Conservation (phyloP, 2,797 vertebrate species). For the Cossypha dichroa region DNA sequence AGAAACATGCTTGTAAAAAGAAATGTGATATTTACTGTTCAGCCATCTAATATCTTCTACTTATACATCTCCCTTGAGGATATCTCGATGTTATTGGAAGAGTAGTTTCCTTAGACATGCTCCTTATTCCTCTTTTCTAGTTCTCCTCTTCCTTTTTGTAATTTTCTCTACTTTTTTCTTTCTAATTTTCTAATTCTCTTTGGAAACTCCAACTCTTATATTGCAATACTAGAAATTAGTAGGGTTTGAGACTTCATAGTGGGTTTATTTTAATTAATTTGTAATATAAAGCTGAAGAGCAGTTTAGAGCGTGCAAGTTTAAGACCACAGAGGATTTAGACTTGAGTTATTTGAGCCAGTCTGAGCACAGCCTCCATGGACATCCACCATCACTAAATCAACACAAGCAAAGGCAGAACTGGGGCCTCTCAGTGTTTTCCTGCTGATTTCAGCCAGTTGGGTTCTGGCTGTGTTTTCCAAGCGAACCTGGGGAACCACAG, state of each 20-base stretch:
- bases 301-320: neutral
- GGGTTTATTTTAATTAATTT: neutral
- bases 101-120: neutral
- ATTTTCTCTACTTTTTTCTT: neutral
- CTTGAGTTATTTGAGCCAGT: neutral
- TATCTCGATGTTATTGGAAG: neutral
- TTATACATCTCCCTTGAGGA: conserved; percentile 38
- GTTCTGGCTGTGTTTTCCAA: neutral
- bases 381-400: neutral
- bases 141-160: neutral
- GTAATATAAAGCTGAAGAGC: neutral
- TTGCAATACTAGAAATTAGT: neutral
- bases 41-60: conserved; percentile 58
- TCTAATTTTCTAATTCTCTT: neutral
- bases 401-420: neutral
- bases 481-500: neutral
- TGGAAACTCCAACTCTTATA: neutral
- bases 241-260: neutral
- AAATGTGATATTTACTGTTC: conserved; percentile 60
- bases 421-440: neutral
- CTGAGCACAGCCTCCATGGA: neutral
- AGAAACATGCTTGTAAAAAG: conserved; percentile 62
- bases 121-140: neutral
- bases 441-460: neutral
- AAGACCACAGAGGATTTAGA: neutral